Evolutionary conservation across 2,797 vertebrate genomes (phyloP), one percentile per base, ranked within the genome.

Genomic region (Loris lydekkerianus): DNA sequence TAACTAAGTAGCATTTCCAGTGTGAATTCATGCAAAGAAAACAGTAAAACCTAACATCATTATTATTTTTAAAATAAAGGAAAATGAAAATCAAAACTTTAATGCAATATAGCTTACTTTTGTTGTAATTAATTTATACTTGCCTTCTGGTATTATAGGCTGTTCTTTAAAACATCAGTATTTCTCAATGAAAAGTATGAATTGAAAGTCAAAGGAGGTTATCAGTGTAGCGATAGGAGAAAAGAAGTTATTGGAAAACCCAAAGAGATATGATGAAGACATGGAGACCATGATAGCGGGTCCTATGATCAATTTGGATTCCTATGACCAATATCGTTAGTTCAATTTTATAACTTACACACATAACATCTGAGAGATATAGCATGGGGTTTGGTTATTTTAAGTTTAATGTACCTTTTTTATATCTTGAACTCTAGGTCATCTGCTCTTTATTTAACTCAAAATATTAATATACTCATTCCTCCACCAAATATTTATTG

Each of bases 61-160:
- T n/a, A 58, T 80, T 65, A 31, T 76, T 86, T 83, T 67, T 75
- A 46, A 86, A 86, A 40, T 58, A 93, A 56, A 91, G 77, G 8
- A 56, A 67, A 84, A 65, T 29, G 7, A 91, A 84, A 82, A 75
- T 67, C 7, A 10, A n/a, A 82, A 25, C 1, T 15, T 81, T 86
- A 81, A 93, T 76, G 10, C 3, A 69, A 34, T 25, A 63, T 78
- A 40, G 2, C 77, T 14, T 67, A 23, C 34, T 4, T 49, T 77
- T 49, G 67, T 49, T 77, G 29, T 49, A 88, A 83, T 81, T 20
- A 37, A 2, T 37, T 69, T 37, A 17, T 63, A 29, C 10, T n/a
- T 18, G 15, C 34, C 17, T 76, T 34, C 56, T 77, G 53, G 2
- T 88, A 60, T 34, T 77, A 63, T 34, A 77, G 43, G 43, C n/a